These are phyloP conservation scores for Pteronura brasiliensis DNA, from an alignment of 2,113 vertebrate genomes.

Conservation along the genomic window DNA sequence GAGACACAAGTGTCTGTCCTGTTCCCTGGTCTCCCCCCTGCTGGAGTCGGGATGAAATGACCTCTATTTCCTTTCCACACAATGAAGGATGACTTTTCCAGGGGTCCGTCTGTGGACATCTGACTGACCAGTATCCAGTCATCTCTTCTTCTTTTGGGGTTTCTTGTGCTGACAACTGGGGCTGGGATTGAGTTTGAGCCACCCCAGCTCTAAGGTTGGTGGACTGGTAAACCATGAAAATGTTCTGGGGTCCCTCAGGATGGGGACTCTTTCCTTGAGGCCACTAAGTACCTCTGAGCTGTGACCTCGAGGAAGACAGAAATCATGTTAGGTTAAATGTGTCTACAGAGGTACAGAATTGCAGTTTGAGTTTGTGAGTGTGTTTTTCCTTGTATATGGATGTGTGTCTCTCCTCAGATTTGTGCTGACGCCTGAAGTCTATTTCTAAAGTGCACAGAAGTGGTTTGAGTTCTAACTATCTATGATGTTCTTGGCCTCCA, in stretches of 20 bases:
- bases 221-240: not conserved
- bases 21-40: not conserved
- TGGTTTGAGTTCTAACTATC: not conserved
- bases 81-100: not conserved
- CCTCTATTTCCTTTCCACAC: not conserved
- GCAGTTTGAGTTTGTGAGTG: not conserved
- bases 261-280: not conserved
- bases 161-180: not conserved
- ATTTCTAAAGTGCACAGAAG: conserved; percentile 29
- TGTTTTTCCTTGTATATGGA: conserved; percentile 3
- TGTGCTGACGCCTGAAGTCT: not conserved
- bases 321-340: not conserved
- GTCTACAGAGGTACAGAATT: not conserved
- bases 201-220: not conserved
- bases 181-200: not conserved
- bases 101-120: not conserved
- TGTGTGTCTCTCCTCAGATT: not conserved
- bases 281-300: not conserved
- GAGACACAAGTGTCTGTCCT: not conserved
- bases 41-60: fast-evolving
- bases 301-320: not conserved
- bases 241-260: not conserved
- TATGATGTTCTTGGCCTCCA: not conserved
- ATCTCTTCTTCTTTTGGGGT: not conserved
- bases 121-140: not conserved